Conservation (phyloP, 1,140 invertebrate species). For the Sesamia nonagrioides region DNA sequence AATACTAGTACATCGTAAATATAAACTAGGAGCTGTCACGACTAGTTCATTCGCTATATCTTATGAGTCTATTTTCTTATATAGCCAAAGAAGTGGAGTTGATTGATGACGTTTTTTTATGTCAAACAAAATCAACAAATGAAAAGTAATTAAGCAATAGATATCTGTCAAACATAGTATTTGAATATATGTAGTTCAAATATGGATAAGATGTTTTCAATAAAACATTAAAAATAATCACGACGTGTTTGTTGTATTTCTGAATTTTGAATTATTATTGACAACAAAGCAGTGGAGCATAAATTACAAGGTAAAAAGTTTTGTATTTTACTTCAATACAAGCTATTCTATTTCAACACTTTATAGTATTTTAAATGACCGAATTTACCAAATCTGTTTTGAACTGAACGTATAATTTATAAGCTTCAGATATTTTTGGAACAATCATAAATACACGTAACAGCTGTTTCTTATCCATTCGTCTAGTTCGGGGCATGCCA, state of each 20-base stretch:
- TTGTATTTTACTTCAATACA: neutral
- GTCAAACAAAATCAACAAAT: conserved; percentile 38
- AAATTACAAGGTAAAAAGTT: neutral
- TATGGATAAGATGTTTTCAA: conserved; percentile 36
- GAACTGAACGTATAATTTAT: neutral
- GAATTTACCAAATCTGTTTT: conserved; percentile 5
- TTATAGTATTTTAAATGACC: neutral
- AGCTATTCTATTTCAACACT: conserved; percentile 14
- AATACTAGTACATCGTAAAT: conserved; percentile 35
- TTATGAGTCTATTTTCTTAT: conserved; percentile 43
- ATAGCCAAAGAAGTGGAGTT: no score
- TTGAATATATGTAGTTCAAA: conserved; percentile 41
- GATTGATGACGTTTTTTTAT: no score
- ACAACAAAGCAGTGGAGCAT: neutral
- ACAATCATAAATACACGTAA: neutral
- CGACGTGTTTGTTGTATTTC: conserved; percentile 1
- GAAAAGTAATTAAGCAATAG: conserved; percentile 19
- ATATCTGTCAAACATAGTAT: conserved; percentile 33
- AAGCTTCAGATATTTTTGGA: conserved; percentile 8
- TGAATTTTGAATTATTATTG: neutral
- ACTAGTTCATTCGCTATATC: conserved; percentile 12
- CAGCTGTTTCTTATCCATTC: conserved; percentile 20
- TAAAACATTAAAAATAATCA: conserved; percentile 17
- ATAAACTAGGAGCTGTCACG: conserved; percentile 14
- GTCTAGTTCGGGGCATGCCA: conserved; percentile 19